A percentile compares a stretch with the other conserved stretches of the same genome.
Evolutionary conservation across 2,888 invertebrate genomes (phyloP).

Genomic region (Sinodicranocentrus sp.): DNA sequence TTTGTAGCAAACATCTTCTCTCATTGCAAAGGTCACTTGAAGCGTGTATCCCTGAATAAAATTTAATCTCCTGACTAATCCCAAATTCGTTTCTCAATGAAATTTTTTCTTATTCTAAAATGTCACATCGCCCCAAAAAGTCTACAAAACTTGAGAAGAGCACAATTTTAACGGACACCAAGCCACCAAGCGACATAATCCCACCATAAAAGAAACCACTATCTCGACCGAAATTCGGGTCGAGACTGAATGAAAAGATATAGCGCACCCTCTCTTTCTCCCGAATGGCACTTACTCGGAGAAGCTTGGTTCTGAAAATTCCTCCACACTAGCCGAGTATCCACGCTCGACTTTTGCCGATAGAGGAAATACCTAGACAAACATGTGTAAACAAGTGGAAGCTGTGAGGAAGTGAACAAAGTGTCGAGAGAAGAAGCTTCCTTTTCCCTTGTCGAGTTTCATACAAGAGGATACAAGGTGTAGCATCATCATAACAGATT

Average conservation of each 20-base stretch:
- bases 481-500: slow-evolving; percentile 67
- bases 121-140: no score
- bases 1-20: slow-evolving; percentile 1
- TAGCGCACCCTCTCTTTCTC: slow-evolving; percentile 75
- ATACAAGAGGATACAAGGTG: slow-evolving; percentile 44
- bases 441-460: slow-evolving; percentile 45
- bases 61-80: no score
- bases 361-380: slow-evolving; percentile 31
- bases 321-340: slow-evolving; percentile 2
- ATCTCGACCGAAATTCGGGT: slow-evolving; percentile 41
- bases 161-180: no score
- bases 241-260: slow-evolving; percentile 64
- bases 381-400: slow-evolving; percentile 29
- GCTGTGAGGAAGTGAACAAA: slow-evolving; percentile 17
- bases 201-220: not conserved
- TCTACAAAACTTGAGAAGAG: no score
- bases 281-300: slow-evolving; percentile 62
- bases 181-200: slow-evolving; percentile 4
- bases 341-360: slow-evolving; percentile 23
- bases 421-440: slow-evolving; percentile 47
- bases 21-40: not conserved
- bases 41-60: no score
- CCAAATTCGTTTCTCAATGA: no score
- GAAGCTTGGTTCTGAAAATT: not conserved
- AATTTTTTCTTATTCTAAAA: no score